Evolutionary conservation across 2,888 invertebrate species (phyloP).

Genomic region (Abrostola triplasia): DNA sequence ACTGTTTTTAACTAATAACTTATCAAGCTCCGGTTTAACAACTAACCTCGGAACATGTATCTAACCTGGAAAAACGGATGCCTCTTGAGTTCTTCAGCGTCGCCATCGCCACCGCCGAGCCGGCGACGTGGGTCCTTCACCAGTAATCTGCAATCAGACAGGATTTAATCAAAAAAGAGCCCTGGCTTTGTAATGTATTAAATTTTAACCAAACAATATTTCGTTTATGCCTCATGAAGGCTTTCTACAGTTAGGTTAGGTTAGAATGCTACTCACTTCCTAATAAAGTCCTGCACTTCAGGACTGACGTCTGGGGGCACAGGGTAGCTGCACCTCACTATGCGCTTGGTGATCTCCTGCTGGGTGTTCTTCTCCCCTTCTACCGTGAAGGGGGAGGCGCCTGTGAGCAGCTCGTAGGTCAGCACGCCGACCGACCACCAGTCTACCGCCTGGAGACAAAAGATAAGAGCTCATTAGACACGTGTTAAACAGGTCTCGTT

Average conservation of each 20-base stretch:
- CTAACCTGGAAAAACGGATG: constrained; percentile 95
- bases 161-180: neutral
- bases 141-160: constrained; percentile 89
- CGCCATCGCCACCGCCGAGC: constrained; percentile 94
- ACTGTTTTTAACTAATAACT: too few species aligned
- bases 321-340: constrained; percentile 95
- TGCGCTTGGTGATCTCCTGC: constrained; percentile 97
- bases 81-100: constrained; percentile 96
- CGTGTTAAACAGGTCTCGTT: too few species aligned
- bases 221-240: too few species aligned
- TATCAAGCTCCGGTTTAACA: neutral
- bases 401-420: constrained; percentile 98
- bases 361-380: constrained; percentile 98
- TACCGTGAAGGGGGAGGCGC: constrained; percentile 98
- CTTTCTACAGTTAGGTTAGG: too few species aligned
- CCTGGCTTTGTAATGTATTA: too few species aligned
- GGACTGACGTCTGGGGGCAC: constrained; percentile 94
- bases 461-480: neutral
- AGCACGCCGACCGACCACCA: constrained; percentile 99
- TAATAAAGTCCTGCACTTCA: constrained; percentile 90
- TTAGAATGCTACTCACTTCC: constrained; percentile 71
- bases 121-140: constrained; percentile 96
- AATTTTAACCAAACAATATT: too few species aligned
- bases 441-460: constrained; percentile 94
- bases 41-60: constrained; percentile 54